These are phyloP conservation scores for Chelonus insularis DNA, from an alignment of 1,140 invertebrate genomes.

Conservation along the genomic window DNA sequence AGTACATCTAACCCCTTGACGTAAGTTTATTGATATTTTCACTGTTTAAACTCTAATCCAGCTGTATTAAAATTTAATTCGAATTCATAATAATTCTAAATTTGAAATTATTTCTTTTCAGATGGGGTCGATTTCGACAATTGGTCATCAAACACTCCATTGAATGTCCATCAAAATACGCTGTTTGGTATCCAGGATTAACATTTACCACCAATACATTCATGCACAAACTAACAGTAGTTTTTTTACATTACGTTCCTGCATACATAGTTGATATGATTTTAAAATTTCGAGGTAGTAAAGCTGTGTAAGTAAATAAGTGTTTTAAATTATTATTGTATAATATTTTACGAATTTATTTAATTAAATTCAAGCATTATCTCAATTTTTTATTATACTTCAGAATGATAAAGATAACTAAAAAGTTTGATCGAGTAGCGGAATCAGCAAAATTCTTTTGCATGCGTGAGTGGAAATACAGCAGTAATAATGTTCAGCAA, in stretches of 20 bases:
- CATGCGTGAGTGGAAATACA: slow-evolving; percentile 84
- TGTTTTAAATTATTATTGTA: no score
- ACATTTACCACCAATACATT: slow-evolving; percentile 74
- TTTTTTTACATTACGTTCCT: slow-evolving; percentile 76
- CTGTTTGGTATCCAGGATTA: slow-evolving; percentile 86
- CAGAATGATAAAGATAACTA: slow-evolving; percentile 83
- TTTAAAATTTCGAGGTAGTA: slow-evolving; percentile 70
- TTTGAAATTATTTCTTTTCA: slow-evolving; percentile 37
- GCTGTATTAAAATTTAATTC: no score
- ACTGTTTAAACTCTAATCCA: no score
- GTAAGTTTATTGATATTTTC: no score
- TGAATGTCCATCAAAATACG: slow-evolving; percentile 76
- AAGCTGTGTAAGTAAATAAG: slow-evolving; percentile 78
- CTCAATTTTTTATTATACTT: not conserved
- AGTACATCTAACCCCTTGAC: slow-evolving; percentile 80
- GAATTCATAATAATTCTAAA: no score
- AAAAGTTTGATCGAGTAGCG: slow-evolving; percentile 77
- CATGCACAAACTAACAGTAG: slow-evolving; percentile 72
- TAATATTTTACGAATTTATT: slow-evolving; percentile 5
- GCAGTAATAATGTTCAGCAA: slow-evolving; percentile 71
- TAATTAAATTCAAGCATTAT: not conserved
- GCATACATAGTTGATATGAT: slow-evolving; percentile 77
- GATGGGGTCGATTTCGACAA: slow-evolving; percentile 78
- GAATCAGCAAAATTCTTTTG: slow-evolving; percentile 85
- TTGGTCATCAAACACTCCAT: slow-evolving; percentile 72